A percentile compares a stretch with the other conserved stretches of the same genome.
These are phyloP conservation scores for Lottia scabra DNA, from an alignment of 2,888 invertebrate genomes.

Conservation along the genomic window DNA sequence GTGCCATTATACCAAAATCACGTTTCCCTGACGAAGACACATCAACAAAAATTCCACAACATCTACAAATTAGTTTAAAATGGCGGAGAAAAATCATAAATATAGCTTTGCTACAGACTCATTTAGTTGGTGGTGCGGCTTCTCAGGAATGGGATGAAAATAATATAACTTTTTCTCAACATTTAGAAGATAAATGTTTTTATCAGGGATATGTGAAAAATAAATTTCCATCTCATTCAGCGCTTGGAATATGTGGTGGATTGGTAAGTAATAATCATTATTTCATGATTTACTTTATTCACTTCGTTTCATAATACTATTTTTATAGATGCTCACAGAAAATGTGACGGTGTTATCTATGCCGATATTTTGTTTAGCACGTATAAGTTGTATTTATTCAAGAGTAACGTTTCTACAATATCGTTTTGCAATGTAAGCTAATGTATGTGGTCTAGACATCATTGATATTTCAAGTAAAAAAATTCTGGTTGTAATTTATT, in stretches of 20 bases:
- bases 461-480: too few relatives aligned
- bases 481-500: too few relatives aligned
- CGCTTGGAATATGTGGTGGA: constrained; percentile 37
- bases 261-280: constrained; percentile 31
- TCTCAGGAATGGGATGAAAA: constrained; percentile 37
- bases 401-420: too few relatives aligned
- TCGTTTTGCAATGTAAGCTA: too few relatives aligned
- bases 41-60: background rate
- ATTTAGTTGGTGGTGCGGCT: constrained; percentile 26
- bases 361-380: too few relatives aligned
- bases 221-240: constrained; percentile 30
- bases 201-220: constrained; percentile 72
- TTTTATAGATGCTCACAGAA: background rate
- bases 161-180: constrained; percentile 39
- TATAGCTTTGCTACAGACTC: constrained; percentile 24
- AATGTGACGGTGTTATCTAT: background rate
- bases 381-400: too few relatives aligned
- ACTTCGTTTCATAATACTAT: background rate
- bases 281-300: too few relatives aligned
- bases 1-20: background rate
- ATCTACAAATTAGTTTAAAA: constrained; percentile 20
- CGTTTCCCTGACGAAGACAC: background rate
- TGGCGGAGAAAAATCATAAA: constrained; percentile 26
- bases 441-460: too few relatives aligned
- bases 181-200: constrained; percentile 68